These are phyloP conservation scores for Mirounga angustirostris DNA, from an alignment of 2,113 vertebrate species.

Conservation along the genomic window DNA sequence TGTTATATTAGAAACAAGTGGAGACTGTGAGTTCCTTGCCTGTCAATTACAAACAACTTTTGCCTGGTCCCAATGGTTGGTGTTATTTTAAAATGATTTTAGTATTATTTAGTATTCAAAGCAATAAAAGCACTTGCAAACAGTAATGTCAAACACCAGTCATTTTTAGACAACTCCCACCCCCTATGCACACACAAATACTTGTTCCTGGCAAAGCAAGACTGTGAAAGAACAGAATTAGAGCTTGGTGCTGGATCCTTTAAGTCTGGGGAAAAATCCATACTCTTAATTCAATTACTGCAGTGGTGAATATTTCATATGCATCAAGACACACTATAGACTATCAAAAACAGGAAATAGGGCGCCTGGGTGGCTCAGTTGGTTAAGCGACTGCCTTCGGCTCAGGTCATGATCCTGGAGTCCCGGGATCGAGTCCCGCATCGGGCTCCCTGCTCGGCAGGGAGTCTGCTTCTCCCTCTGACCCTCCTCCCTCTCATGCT, in stretches of 20 bases:
- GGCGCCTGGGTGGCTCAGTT: too few species aligned
- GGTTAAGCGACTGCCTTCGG: too few species aligned
- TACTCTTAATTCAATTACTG: constrained; percentile 67
- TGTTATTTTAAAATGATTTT: constrained; percentile 59
- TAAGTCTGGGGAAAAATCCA: constrained; percentile 59
- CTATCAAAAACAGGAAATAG: constrained; percentile 66
- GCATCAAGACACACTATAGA: constrained; percentile 33
- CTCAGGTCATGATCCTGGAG: too few species aligned
- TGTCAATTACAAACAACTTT: constrained; percentile 27
- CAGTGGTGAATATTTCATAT: constrained; percentile 71
- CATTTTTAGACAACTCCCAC: constrained; percentile 26
- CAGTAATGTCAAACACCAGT: neutral
- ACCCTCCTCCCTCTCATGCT: too few species aligned
- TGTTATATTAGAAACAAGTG: constrained; percentile 41
- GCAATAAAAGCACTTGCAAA: constrained; percentile 44
- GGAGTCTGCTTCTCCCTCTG: too few species aligned
- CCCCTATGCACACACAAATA: neutral
- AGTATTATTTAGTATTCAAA: constrained; percentile 56
- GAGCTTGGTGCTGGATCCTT: constrained; percentile 26
- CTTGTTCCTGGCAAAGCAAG: constrained; percentile 23
- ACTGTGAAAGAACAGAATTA: constrained; percentile 50
- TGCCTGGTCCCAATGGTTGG: neutral
- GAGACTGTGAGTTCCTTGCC: constrained; percentile 38
- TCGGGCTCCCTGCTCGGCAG: too few species aligned
- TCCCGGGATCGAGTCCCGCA: too few species aligned